These are phyloP conservation scores for Gymnodraco acuticeps DNA, from an alignment of 2,797 vertebrate genomes.

Conservation along the genomic window DNA sequence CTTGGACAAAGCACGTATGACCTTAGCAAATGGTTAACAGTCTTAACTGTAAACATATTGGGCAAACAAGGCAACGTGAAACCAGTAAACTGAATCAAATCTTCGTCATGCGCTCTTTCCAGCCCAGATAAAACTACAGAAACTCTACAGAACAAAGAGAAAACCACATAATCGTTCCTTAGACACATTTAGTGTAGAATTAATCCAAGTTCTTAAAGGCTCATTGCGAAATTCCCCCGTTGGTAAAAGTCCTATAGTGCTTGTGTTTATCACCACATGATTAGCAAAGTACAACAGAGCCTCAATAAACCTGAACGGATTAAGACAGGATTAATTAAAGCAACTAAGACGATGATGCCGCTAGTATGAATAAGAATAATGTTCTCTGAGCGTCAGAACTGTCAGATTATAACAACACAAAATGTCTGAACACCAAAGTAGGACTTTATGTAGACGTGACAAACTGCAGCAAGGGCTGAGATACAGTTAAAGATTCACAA, in stretches of 20 bases:
- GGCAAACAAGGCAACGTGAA: conserved; percentile 44
- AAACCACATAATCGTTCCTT: conserved; percentile 43
- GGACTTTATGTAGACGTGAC: conserved; percentile 19
- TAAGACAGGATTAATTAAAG: conserved; percentile 24
- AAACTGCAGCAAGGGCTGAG: neutral
- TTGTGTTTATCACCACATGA: conserved; percentile 46
- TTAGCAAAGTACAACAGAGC: conserved; percentile 38
- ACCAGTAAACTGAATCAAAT: conserved; percentile 59
- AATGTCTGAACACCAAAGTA: neutral
- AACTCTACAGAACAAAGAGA: conserved; percentile 36
- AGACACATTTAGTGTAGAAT: conserved; percentile 40
- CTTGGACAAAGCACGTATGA: conserved; percentile 29
- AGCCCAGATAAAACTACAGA: conserved; percentile 27
- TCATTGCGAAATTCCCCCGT: conserved; percentile 35
- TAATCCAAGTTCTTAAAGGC: conserved; percentile 39
- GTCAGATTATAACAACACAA: conserved; percentile 8
- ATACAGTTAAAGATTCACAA: conserved; percentile 20
- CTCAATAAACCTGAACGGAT: conserved; percentile 37
- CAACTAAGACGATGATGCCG: neutral
- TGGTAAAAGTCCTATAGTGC: conserved; percentile 18
- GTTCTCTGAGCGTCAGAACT: conserved; percentile 5
- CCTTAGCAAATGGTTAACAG: conserved; percentile 19
- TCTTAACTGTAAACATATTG: conserved; percentile 24
- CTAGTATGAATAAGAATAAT: conserved; percentile 33
- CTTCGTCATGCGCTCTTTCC: conserved; percentile 59